Conservation (phyloP, 2,888 invertebrate species). For the Pseudococcus jackbeardsleyi region DNA sequence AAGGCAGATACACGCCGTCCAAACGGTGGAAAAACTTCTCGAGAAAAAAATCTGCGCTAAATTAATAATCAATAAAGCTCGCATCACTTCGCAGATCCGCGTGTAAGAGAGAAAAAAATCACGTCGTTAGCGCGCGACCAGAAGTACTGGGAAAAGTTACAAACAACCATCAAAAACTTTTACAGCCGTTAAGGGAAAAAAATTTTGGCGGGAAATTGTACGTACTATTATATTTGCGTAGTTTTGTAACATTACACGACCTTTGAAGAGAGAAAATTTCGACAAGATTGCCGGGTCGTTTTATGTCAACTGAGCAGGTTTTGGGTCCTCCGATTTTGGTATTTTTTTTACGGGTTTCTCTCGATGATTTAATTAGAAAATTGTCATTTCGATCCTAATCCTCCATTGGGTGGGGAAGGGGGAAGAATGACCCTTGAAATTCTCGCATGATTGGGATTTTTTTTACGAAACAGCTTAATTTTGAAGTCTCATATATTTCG, state of each 20-base stretch:
- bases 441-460: too few species aligned
- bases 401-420: too few species aligned
- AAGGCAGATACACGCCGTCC: neutral
- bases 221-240: neutral
- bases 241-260: neutral
- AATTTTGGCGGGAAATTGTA: constrained; percentile 15
- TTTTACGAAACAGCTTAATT: too few species aligned
- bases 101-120: constrained; percentile 31
- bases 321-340: too few species aligned
- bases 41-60: neutral
- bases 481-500: too few species aligned
- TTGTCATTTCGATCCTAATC: too few species aligned
- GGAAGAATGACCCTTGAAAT: too few species aligned
- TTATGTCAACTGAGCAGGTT: too few species aligned
- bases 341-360: too few species aligned
- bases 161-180: constrained; percentile 51
- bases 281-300: neutral
- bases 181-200: neutral
- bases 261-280: neutral
- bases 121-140: constrained; percentile 14
- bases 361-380: too few species aligned
- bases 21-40: neutral
- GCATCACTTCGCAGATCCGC: neutral
- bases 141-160: constrained; percentile 24
- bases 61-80: constrained; percentile 24